phyloP scores from a whole-genome alignment of 2,888 invertebrate genomes.

The Harmothoe impar region DNA sequence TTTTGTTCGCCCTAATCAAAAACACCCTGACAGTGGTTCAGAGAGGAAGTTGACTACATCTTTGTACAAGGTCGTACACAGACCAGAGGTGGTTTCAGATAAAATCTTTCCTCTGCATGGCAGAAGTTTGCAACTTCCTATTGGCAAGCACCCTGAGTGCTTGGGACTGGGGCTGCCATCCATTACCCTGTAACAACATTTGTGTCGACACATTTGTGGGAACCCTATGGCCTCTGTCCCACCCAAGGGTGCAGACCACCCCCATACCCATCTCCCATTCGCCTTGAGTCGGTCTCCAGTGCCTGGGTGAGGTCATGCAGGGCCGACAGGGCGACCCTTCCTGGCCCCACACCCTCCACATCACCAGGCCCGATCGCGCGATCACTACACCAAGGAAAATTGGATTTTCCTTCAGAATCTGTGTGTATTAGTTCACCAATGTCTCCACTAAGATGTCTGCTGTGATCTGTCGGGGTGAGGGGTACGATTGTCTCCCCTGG shows the following conservation, averaged over 20 bases:
- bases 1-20: neutral
- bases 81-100: neutral
- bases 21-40: neutral
- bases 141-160: neutral
- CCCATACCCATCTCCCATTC: neutral
- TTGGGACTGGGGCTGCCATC: neutral
- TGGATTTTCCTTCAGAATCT: conserved; percentile 21
- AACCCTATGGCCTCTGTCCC: neutral
- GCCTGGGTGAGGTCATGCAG: neutral
- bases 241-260: neutral
- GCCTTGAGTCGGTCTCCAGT: neutral
- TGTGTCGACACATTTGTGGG: neutral
- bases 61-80: neutral
- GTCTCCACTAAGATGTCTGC: conserved; percentile 20
- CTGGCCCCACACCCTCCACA: neutral
- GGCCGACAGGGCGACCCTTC: neutral
- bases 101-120: neutral
- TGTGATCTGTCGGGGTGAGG: neutral
- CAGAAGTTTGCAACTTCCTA: conserved; percentile 32
- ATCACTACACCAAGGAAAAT: conserved; percentile 37
- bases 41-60: neutral
- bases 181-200: conserved; percentile 3
- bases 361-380: neutral
- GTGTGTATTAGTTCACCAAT: conserved; percentile 25
- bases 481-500: neutral